These are phyloP conservation scores for Osmerus eperlanus DNA, from an alignment of 2,113 vertebrate genomes.

Conservation along the genomic window DNA sequence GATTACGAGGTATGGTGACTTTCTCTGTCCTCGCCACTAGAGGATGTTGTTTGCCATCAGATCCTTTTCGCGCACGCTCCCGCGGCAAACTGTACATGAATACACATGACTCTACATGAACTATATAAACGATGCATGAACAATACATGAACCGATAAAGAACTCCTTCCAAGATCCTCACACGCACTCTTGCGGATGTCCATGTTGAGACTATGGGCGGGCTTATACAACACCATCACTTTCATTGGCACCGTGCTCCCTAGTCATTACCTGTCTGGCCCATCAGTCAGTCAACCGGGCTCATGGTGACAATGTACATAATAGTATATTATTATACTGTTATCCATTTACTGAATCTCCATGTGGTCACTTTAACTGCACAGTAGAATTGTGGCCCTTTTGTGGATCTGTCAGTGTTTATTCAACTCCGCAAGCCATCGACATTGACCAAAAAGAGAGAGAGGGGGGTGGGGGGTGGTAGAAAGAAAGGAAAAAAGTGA, in stretches of 20 bases:
- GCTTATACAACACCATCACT: neutral
- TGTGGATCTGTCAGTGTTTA: constrained; percentile 33
- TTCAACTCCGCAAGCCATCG: constrained; percentile 26
- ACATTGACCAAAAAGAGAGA: constrained; percentile 23
- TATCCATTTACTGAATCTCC: neutral
- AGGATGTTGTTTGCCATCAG: constrained; percentile 50
- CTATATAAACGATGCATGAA: too few species aligned
- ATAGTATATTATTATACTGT: neutral
- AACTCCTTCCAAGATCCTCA: too few species aligned
- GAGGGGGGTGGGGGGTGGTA: neutral
- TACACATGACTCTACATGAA: too few species aligned
- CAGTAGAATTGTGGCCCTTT: neutral
- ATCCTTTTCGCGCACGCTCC: neutral
- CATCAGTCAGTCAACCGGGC: neutral
- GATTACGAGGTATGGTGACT: neutral
- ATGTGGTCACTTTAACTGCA: neutral
- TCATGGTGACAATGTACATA: neutral
- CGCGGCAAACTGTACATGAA: too few species aligned
- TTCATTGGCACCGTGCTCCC: too few species aligned
- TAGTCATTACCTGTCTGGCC: neutral
- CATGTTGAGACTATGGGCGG: too few species aligned
- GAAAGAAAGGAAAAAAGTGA: constrained; percentile 9
- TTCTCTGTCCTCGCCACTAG: constrained; percentile 55
- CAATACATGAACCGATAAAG: too few species aligned
- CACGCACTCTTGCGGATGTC: too few species aligned